Conservation (phyloP, 2,113 vertebrate species). For the Amphiprion percula region DNA sequence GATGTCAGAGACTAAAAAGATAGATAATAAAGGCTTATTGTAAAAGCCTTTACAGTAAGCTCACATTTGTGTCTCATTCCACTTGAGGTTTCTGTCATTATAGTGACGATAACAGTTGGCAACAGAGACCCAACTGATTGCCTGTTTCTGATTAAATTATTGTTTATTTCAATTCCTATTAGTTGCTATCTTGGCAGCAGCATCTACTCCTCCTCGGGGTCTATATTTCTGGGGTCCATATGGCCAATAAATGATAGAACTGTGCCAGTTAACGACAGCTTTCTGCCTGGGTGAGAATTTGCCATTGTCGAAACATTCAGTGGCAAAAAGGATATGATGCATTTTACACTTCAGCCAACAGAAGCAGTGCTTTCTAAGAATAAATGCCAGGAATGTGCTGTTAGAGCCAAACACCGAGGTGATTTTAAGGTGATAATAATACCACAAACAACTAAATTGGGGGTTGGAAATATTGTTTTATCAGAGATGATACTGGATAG, state of each 20-base stretch:
- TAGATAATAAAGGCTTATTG: too few relatives aligned
- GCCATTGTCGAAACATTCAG: background rate
- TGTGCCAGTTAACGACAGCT: background rate
- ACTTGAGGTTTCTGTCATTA: background rate
- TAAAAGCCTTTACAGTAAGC: background rate
- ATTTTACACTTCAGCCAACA: background rate
- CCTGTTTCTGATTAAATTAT: slow-evolving; percentile 4
- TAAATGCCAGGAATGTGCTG: background rate
- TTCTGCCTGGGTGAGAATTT: background rate
- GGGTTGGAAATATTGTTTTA: too few relatives aligned
- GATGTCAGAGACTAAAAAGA: too few relatives aligned
- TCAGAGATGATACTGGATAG: too few relatives aligned
- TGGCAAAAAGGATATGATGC: background rate
- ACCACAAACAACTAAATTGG: too few relatives aligned
- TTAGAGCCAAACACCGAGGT: too few relatives aligned
- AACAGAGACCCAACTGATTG: background rate
- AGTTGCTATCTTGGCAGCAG: background rate
- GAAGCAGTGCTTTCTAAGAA: background rate
- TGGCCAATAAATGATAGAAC: slow-evolving; percentile 13
- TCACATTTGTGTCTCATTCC: background rate
- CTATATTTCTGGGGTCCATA: background rate
- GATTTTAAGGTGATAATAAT: too few relatives aligned
- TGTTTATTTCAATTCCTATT: background rate
- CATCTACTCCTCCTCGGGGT: background rate
- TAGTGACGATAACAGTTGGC: background rate